Evolutionary conservation across 30 jellyfish, hydroid and myxozoan genomes (phyloP).

Genomic region (Hydra vulgaris): DNA sequence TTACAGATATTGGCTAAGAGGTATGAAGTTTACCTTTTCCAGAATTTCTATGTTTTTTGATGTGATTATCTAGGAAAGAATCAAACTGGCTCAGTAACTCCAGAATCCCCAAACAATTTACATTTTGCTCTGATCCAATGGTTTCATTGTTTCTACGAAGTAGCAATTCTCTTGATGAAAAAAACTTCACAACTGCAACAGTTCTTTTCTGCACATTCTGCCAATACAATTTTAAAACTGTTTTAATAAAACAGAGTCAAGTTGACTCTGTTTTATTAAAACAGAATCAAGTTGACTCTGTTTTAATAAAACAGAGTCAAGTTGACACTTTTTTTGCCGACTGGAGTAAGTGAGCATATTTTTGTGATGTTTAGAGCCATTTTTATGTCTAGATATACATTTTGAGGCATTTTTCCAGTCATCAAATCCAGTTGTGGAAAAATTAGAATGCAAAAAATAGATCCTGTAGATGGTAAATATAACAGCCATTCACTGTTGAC

Average conservation of each 20-base stretch:
- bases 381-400: neutral
- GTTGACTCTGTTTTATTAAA: neutral
- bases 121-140: neutral
- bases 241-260: neutral
- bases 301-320: neutral
- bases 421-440: neutral
- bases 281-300: neutral
- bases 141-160: neutral
- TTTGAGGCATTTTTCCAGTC: neutral
- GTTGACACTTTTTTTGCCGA: neutral
- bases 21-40: neutral
- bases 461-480: neutral
- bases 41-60: neutral
- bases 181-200: neutral
- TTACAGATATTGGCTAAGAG: neutral
- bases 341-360: neutral
- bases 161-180: neutral
- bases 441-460: neutral
- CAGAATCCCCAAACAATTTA: neutral
- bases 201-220: neutral
- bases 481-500: neutral
- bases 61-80: neutral
- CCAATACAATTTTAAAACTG: neutral
- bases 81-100: neutral
- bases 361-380: neutral